A percentile compares a stretch with the other conserved stretches of the same genome.
Conservation (phyloP, 1,140 invertebrate species). For the Apis dorsata region DNA sequence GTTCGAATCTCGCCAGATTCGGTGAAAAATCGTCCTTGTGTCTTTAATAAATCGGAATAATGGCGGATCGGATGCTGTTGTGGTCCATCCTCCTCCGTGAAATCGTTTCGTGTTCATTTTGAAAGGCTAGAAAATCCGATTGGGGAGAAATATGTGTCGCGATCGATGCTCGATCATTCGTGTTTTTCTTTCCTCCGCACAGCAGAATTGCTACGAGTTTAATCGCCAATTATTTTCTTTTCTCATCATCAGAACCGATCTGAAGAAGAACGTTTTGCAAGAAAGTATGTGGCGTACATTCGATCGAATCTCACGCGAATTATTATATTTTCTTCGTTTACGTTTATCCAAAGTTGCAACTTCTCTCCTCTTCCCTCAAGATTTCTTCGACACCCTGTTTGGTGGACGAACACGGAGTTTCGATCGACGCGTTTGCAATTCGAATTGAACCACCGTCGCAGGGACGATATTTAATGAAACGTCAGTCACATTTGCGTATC, state of each 20-base stretch:
- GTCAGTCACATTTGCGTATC: slow-evolving; percentile 60
- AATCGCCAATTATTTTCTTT: no score
- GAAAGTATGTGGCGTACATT: no score
- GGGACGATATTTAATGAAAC: slow-evolving; percentile 61
- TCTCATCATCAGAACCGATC: no score
- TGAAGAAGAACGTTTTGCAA: no score
- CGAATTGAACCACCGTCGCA: slow-evolving; percentile 27
- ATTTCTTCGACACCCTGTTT: no score
- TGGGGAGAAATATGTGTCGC: neutral
- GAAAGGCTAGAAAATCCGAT: no score
- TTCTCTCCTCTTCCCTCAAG: no score
- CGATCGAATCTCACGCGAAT: no score
- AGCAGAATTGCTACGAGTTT: no score
- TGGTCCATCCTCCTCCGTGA: neutral
- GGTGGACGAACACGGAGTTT: neutral
- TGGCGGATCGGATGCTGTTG: neutral
- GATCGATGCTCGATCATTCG: neutral
- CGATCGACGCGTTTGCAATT: neutral
- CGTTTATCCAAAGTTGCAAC: no score
- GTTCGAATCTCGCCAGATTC: neutral
- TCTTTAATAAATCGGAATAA: slow-evolving; percentile 20
- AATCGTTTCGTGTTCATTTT: neutral
- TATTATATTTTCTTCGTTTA: no score
- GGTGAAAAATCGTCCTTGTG: slow-evolving; percentile 16
- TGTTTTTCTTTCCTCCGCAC: no score